Conservation (phyloP, 2,888 invertebrate genomes). For the Toxonevra muliebris region DNA sequence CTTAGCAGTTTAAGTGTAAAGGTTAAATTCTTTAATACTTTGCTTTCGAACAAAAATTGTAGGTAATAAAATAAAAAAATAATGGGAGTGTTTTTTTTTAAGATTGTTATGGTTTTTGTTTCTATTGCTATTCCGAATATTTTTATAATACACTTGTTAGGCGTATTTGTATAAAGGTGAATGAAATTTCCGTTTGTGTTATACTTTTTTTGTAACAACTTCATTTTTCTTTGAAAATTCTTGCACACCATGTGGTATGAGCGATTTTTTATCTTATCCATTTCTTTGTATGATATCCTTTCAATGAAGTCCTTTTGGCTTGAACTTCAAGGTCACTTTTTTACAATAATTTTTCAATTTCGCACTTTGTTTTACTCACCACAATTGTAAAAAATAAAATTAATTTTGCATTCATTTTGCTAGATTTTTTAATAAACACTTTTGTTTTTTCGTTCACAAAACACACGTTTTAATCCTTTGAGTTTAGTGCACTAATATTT, state of each 20-base stretch:
- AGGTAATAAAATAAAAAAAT: too few relatives aligned
- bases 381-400: slow-evolving; percentile 49
- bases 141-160: too few relatives aligned
- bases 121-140: too few relatives aligned
- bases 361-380: slow-evolving; percentile 52
- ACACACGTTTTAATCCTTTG: slow-evolving; percentile 22
- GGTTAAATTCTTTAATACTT: slow-evolving; percentile 4
- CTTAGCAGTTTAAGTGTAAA: not conserved
- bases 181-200: too few relatives aligned
- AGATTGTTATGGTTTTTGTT: too few relatives aligned
- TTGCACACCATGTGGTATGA: too few relatives aligned
- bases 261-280: too few relatives aligned
- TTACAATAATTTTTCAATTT: not conserved
- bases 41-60: too few relatives aligned
- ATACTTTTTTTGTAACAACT: too few relatives aligned
- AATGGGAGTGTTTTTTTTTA: too few relatives aligned
- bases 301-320: not conserved
- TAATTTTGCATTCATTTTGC: slow-evolving; percentile 53
- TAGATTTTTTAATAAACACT: slow-evolving; percentile 16
- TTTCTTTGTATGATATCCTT: not conserved
- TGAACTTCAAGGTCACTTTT: not conserved
- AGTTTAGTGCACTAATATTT: slow-evolving; percentile 10
- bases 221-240: too few relatives aligned
- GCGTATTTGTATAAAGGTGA: too few relatives aligned
- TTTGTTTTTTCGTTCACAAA: slow-evolving; percentile 8